Evolutionary conservation across 2,113 vertebrate genomes (phyloP).

Genomic region (Sinosuthora webbiana): DNA sequence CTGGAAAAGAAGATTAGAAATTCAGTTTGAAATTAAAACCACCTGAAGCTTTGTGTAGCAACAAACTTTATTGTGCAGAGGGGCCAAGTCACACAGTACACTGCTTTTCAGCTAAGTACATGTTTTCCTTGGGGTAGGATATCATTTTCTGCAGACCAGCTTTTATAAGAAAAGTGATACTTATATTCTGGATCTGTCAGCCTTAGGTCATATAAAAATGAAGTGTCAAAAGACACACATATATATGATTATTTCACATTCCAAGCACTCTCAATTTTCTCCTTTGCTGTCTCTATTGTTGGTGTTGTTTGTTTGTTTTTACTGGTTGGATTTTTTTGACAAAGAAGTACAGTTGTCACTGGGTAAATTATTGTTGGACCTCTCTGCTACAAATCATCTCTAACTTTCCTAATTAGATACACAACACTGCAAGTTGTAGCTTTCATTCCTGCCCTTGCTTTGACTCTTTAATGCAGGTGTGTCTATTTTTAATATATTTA

Average conservation of each 20-base stretch:
- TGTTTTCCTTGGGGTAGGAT: slow-evolving; percentile 29
- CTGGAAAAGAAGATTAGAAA: slow-evolving; percentile 72
- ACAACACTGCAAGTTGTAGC: not conserved
- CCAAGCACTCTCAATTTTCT: not conserved
- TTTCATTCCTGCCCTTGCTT: not conserved
- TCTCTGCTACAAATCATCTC: not conserved
- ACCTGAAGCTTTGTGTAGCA: slow-evolving; percentile 40
- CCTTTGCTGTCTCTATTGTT: not conserved
- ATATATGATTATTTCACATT: slow-evolving; percentile 17
- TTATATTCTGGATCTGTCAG: slow-evolving; percentile 37
- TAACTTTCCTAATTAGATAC: not conserved
- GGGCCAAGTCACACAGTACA: not conserved
- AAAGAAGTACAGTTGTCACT: not conserved
- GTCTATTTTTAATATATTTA: not conserved
- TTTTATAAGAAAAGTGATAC: slow-evolving; percentile 49
- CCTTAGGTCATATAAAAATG: slow-evolving; percentile 50
- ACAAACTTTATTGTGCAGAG: slow-evolving; percentile 14
- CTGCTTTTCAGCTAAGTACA: not conserved
- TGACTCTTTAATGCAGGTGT: not conserved
- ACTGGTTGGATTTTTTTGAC: not conserved
- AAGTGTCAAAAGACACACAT: slow-evolving; percentile 37
- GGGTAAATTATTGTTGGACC: not conserved
- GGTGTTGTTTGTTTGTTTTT: not conserved
- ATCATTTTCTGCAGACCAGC: slow-evolving; percentile 25
- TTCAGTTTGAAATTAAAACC: slow-evolving; percentile 58